These are phyloP conservation scores for Andrena marginata DNA, from an alignment of 2,888 invertebrate species.

Conservation along the genomic window DNA sequence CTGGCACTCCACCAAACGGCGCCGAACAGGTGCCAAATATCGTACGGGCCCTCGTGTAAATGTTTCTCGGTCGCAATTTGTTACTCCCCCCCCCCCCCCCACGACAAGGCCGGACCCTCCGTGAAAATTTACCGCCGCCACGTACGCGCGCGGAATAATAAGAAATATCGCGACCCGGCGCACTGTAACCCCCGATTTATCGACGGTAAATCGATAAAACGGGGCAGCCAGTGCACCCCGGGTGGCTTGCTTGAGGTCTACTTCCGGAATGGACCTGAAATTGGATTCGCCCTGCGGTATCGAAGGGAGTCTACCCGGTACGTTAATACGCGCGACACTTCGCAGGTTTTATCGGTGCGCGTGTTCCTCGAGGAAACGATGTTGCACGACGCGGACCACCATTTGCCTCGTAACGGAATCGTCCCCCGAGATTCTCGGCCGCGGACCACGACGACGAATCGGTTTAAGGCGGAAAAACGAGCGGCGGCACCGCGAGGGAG, in stretches of 20 bases:
- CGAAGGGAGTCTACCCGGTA: background rate
- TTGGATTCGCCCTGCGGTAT: constrained; percentile 11
- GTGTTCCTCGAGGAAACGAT: background rate
- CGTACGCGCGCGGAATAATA: constrained; percentile 2
- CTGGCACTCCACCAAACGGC: constrained; percentile 47
- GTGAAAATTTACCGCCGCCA: constrained; percentile 14
- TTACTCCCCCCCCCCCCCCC: too few species aligned
- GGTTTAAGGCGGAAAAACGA: constrained; percentile 1
- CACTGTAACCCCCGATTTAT: constrained; percentile 9
- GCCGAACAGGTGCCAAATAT: constrained; percentile 58
- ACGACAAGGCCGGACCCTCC: constrained; percentile 3
- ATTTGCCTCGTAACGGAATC: background rate
- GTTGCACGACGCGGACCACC: too few species aligned
- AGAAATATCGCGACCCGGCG: constrained; percentile 18
- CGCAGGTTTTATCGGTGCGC: background rate
- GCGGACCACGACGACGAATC: background rate
- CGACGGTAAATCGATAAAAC: constrained; percentile 37
- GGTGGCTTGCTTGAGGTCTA: background rate
- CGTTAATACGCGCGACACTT: background rate
- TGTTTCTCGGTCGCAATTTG: constrained; percentile 40
- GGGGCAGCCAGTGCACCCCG: background rate
- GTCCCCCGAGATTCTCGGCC: background rate
- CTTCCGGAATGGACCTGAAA: background rate
- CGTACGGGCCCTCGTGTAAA: constrained; percentile 17
- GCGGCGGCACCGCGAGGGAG: background rate